These are phyloP conservation scores for Chrysomallon squamiferum DNA, from an alignment of 1,140 invertebrate genomes.

Conservation along the genomic window DNA sequence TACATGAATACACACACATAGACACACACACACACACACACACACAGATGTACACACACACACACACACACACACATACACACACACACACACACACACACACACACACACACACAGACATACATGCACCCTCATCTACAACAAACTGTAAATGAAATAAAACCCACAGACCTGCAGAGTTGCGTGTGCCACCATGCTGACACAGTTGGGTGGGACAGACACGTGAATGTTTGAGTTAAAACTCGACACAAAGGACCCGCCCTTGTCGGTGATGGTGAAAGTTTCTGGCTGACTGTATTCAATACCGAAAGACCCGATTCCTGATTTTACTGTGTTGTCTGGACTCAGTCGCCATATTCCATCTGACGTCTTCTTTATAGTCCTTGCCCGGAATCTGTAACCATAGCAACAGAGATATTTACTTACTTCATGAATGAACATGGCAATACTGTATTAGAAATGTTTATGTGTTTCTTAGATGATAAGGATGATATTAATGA, in stretches of 20 bases:
- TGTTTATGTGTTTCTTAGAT: too few relatives aligned
- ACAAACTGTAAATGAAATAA: too few relatives aligned
- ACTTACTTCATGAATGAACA: too few relatives aligned
- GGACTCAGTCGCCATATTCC: constrained; percentile 38
- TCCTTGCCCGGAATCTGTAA: not conserved
- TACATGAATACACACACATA: too few relatives aligned
- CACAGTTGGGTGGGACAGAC: constrained; percentile 42
- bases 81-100: too few relatives aligned
- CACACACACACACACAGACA: too few relatives aligned
- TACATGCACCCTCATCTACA: too few relatives aligned
- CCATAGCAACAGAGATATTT: too few relatives aligned
- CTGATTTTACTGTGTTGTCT: constrained; percentile 8
- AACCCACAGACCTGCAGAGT: constrained; percentile 50
- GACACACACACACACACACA: too few relatives aligned
- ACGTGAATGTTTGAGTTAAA: constrained; percentile 42
- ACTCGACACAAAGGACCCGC: constrained; percentile 47
- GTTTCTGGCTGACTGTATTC: constrained; percentile 40
- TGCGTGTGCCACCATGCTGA: constrained; percentile 31
- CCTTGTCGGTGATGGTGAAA: constrained; percentile 50
- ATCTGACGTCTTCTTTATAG: constrained; percentile 27
- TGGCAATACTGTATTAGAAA: not conserved
- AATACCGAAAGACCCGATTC: constrained; percentile 11
- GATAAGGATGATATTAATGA: too few relatives aligned
- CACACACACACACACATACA: too few relatives aligned
- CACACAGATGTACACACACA: too few relatives aligned